Base-by-base conservation (phyloP, 2,113 vertebrate species). In the Erythrolamprus reginae region DNA sequence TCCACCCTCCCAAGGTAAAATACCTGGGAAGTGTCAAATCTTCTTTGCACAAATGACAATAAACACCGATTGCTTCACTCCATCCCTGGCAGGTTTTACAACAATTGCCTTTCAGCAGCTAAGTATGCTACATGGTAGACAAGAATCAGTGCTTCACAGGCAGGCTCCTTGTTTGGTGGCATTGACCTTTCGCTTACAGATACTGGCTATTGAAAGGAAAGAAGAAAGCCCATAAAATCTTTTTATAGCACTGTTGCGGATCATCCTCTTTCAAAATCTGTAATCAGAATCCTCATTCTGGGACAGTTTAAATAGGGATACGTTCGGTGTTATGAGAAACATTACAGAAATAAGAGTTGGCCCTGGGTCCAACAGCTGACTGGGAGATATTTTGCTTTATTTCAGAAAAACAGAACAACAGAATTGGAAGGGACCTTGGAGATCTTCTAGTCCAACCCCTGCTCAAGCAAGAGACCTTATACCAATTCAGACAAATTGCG, bases 61-160 rank as follows among this genome's bases (percentile, higher is more conserved):
- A 96, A 96, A 96, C 91, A 93, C 94, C 1, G 19, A 94, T 96
- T 95, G 95, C 91, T 89, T 92, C 94, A 89, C 92, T 93, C 95
- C 92, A 94, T 94, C 94, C 70, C 95, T 94, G 93, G 94, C 93
- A 95, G 94, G 95, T 96, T 96, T 96, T 95, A 95, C 93, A 96
- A 96, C 95, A 96, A 96, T 96, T 94, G 95, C 95, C 95, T 96
- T 95, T 95, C 94, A 96, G 95, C 93, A 93, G 91, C 95, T 96
- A 96, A 96, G 95, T 95, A 96, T 47, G 92, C 91, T 95, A 91
- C 94, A 94, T 94, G 94, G 94, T 96, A 96, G 95, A 96, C 95
- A 96, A 96, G 95, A 95, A 96, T 96, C 95, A 95, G 95, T 96
- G 95, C 95, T 96, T 96, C 95, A 91, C 94, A 95, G 92, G 94